These are phyloP conservation scores for Augochlorella aurata DNA, from an alignment of 2,888 invertebrate species.

Conservation along the genomic window DNA sequence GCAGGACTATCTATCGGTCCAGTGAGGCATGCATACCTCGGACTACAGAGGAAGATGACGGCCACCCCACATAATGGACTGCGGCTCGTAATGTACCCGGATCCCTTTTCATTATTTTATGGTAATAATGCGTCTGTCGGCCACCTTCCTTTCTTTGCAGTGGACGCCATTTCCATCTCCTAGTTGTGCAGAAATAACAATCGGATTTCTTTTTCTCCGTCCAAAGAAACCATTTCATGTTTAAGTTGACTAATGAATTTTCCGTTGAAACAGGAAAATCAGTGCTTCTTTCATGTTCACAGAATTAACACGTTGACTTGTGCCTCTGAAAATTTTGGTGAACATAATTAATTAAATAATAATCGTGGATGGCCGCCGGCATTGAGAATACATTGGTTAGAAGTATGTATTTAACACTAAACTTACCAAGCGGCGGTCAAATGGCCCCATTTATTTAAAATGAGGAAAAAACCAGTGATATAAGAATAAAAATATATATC, in stretches of 20 bases:
- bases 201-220: conserved; percentile 41
- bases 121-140: conserved; percentile 59
- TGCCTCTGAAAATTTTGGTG: too few relatives aligned
- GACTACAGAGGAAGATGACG: conserved; percentile 59
- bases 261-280: neutral
- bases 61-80: conserved; percentile 65
- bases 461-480: too few relatives aligned
- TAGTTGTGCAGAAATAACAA: conserved; percentile 53
- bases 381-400: too few relatives aligned
- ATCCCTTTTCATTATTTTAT: conserved; percentile 75
- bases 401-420: too few relatives aligned
- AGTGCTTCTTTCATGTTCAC: neutral
- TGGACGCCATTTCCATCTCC: conserved; percentile 50
- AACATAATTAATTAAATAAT: too few relatives aligned
- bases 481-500: too few relatives aligned
- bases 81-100: conserved; percentile 66
- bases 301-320: neutral
- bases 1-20: conserved; percentile 70
- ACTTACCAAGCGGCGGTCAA: too few relatives aligned
- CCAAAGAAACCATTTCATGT: conserved; percentile 28
- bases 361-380: too few relatives aligned
- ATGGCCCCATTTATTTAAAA: too few relatives aligned
- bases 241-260: conserved; percentile 38
- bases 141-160: conserved; percentile 24
- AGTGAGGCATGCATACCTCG: conserved; percentile 68